Percentiles rank a stretch among this genome's conserved stretches.
Conservation (phyloP, 2,797 vertebrate genomes). For the Bucorvus abyssinicus region DNA sequence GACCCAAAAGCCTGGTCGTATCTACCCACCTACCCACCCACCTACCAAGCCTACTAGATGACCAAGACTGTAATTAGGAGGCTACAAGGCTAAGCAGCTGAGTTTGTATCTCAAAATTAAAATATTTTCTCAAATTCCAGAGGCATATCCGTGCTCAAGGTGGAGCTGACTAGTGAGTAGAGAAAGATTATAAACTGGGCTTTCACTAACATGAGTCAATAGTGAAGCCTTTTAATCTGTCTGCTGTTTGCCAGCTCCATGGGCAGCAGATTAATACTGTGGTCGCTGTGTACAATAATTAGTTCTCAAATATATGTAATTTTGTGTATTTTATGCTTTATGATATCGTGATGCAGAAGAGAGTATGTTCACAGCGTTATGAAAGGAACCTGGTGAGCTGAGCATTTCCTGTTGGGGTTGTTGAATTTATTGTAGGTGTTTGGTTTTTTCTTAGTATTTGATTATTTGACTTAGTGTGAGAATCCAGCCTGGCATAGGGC, state of each 20-base stretch:
- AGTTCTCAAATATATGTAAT: background rate
- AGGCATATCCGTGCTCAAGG: background rate
- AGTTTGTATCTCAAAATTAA: background rate
- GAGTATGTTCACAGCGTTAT: background rate
- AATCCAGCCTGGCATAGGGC: background rate
- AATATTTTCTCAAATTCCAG: background rate
- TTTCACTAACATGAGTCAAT: background rate
- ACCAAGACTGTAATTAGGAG: background rate
- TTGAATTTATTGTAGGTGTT: background rate
- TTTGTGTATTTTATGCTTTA: background rate
- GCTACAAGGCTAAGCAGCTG: background rate
- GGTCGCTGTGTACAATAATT: background rate
- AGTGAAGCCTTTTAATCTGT: background rate
- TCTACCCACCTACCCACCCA: background rate
- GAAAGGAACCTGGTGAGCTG: background rate
- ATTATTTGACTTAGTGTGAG: background rate
- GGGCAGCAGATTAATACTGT: background rate
- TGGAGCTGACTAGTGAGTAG: background rate
- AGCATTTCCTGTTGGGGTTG: background rate
- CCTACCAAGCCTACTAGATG: background rate
- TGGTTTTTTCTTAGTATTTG: background rate
- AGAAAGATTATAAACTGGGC: background rate
- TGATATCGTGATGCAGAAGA: background rate
- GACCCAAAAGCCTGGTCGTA: background rate
- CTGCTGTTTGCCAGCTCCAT: background rate